phyloP scores from a whole-genome alignment of 2,797 vertebrate species.

The Mormyrops attenuatus region DNA sequence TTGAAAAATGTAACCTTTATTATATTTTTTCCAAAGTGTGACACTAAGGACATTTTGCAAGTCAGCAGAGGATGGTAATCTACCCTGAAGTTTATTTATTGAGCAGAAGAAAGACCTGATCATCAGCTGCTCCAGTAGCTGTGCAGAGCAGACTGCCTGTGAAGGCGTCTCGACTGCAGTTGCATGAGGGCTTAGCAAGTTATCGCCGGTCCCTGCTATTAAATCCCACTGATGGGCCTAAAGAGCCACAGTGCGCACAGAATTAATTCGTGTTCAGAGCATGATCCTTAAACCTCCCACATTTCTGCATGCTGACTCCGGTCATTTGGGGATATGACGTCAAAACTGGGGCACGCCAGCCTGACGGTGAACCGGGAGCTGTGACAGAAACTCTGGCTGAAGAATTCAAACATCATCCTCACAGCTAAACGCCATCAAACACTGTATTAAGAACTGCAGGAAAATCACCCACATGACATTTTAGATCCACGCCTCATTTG shows the following conservation, averaged over 20 bases:
- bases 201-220: neutral
- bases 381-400: neutral
- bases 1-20: slow-evolving; percentile 12
- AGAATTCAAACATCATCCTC: neutral
- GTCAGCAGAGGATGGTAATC: neutral
- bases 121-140: neutral
- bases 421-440: neutral
- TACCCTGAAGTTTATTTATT: neutral
- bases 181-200: neutral
- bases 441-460: neutral
- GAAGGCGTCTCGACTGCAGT: neutral
- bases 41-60: neutral
- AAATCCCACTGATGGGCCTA: neutral
- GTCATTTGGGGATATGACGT: neutral
- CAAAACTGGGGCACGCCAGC: neutral
- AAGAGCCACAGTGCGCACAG: neutral
- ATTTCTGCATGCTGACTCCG: neutral
- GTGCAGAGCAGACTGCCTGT: neutral
- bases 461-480: neutral
- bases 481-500: neutral
- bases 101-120: neutral
- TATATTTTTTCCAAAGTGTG: neutral
- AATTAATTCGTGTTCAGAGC: neutral
- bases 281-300: neutral
- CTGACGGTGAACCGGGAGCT: neutral